Percentiles rank a stretch among this genome's conserved stretches.
Evolutionary conservation across 1,140 invertebrate species (phyloP).

Genomic region (Diploscapter pachys): DNA sequence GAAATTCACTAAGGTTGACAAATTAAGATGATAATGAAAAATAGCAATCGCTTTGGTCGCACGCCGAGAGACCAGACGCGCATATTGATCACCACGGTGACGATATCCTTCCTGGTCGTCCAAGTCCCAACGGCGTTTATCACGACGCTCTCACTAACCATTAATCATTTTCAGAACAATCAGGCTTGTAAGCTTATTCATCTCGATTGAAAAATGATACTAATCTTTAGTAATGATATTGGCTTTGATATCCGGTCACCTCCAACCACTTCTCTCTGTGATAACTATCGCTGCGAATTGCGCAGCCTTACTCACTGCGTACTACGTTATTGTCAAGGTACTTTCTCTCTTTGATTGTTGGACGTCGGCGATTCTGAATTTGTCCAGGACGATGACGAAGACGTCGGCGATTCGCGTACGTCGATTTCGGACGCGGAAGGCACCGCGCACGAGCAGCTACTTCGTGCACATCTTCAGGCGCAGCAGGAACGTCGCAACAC

Average conservation of each 20-base stretch:
- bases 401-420: slow-evolving; percentile 47
- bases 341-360: neutral
- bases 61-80: slow-evolving; percentile 54
- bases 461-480: neutral
- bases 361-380: neutral
- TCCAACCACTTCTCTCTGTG: slow-evolving; percentile 44
- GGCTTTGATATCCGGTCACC: slow-evolving; percentile 29
- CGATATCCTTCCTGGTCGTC: slow-evolving; percentile 54
- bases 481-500: too few relatives aligned
- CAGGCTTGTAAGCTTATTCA: slow-evolving; percentile 38
- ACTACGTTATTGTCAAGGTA: slow-evolving; percentile 58
- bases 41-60: slow-evolving; percentile 54
- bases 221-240: slow-evolving; percentile 46
- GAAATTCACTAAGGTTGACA: neutral
- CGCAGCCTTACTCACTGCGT: slow-evolving; percentile 54
- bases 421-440: slow-evolving; percentile 31
- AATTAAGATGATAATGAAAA: too few relatives aligned
- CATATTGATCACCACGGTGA: slow-evolving; percentile 58
- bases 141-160: slow-evolving; percentile 52
- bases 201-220: neutral
- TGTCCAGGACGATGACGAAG: slow-evolving; percentile 51
- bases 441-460: slow-evolving; percentile 29
- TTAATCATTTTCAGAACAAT: slow-evolving; percentile 58
- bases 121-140: slow-evolving; percentile 55
- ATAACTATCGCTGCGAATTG: slow-evolving; percentile 53